Base-by-base conservation (phyloP, 2,888 invertebrate genomes). In the Mythimna loreyi region DNA sequence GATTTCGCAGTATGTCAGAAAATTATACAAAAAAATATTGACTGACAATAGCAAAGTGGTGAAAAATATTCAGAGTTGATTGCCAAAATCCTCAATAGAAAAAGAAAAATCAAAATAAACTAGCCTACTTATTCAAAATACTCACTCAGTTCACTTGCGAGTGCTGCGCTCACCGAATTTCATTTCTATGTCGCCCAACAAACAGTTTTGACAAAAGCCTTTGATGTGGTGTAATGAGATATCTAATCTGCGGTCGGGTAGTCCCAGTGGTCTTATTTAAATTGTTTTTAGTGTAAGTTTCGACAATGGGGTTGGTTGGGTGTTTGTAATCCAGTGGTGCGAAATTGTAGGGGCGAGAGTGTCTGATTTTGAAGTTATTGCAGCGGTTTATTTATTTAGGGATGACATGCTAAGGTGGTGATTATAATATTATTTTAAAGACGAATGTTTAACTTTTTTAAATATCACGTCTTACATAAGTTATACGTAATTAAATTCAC, bases 221-320 rank as follows among this genome's bases (percentile, higher is more conserved):
- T 91, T 91, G 91, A 91, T 88, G 87, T 85, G 66, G 65, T 68
- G 78, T 87, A 85, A 88, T 87, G 86, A 85, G 85, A 86, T 84
- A 86, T 85, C 82, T 86, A 84, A 87, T 85, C 82, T 87, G 90
- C 68, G 86, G 86, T 83, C 53, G 68, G 68, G 72, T 76, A 72
- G 74, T 68, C 72, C 64, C 77, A 56, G 59, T 61, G 64, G 77
- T 67, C 69, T 67, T 67, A 79, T 71, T 78, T 77, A 80, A 84
- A 75, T 84, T 81, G 75, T 81, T 85, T 84, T 85, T 80, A 83
- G 83, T 76, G 81, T 75, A 66, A 65, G 75, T 70, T 75, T 74
- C 60, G 79, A 78, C 66, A 74, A 57, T 71, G 63, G 72, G 79
- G 75, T 13, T 40, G 74, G 59, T 73, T 61, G 63, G n/a, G 69